phyloP scores from a whole-genome alignment of 2,888 invertebrate species.

The Drosophila recens region DNA sequence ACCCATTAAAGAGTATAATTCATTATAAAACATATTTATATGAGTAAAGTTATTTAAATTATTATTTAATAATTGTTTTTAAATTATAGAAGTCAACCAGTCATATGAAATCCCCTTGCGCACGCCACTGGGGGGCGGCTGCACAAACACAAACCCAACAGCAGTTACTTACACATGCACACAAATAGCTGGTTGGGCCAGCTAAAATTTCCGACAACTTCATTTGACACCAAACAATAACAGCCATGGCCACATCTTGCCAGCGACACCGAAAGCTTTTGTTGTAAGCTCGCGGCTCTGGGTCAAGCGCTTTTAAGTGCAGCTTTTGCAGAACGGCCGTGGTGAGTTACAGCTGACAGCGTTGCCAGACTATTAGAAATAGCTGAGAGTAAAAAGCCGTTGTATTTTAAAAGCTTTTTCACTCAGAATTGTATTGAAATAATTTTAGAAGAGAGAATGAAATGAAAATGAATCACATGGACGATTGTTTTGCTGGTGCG shows the following conservation, averaged over 20 bases:
- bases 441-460: neutral
- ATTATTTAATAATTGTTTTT: neutral
- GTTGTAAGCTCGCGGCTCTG: constrained; percentile 28
- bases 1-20: too few relatives aligned
- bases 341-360: constrained; percentile 17
- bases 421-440: constrained; percentile 19
- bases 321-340: constrained; percentile 32
- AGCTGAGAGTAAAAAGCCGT: neutral
- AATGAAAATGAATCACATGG: constrained; percentile 63
- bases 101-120: neutral
- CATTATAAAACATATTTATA: too few relatives aligned
- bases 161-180: constrained; percentile 25
- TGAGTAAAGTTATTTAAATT: too few relatives aligned
- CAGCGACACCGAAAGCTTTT: constrained; percentile 32
- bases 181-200: constrained; percentile 53
- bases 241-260: constrained; percentile 21
- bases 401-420: constrained; percentile 2
- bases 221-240: constrained; percentile 25
- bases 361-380: constrained; percentile 41
- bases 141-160: constrained; percentile 11
- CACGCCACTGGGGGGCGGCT: constrained; percentile 41
- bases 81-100: neutral
- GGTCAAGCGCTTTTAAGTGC: constrained; percentile 47
- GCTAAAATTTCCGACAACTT: constrained; percentile 58
- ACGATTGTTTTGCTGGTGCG: constrained; percentile 82